These are phyloP conservation scores for Emmelina monodactyla DNA, from an alignment of 2,888 invertebrate species.

Conservation along the genomic window DNA sequence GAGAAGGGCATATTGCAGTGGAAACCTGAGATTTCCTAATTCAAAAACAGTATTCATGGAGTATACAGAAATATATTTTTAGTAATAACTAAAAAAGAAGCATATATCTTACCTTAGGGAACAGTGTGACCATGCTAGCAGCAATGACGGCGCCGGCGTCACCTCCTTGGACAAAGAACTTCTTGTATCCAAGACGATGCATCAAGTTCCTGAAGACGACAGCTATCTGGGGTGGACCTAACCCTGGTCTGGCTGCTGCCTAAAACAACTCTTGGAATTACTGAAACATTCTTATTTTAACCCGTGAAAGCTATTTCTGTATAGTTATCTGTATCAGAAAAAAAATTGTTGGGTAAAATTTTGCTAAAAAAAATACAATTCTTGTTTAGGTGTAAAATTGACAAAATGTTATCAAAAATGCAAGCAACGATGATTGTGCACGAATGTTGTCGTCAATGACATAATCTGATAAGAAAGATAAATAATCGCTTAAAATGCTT, in stretches of 20 bases:
- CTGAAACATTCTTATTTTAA: slow-evolving; percentile 15
- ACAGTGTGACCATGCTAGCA: slow-evolving; percentile 28
- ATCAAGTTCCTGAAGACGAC: slow-evolving; percentile 69
- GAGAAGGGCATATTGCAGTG: slow-evolving; percentile 69
- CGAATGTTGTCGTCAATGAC: no score
- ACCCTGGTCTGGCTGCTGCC: slow-evolving; percentile 63
- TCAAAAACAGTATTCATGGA: background rate
- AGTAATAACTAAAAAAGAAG: background rate
- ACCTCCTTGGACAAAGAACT: slow-evolving; percentile 64
- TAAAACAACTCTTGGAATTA: no score
- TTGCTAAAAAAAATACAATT: no score
- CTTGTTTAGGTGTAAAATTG: no score
- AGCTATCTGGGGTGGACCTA: slow-evolving; percentile 50
- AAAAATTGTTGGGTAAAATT: no score
- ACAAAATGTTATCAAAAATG: no score
- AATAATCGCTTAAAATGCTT: no score
- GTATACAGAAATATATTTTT: background rate
- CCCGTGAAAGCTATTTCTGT: no score
- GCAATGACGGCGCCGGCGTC: slow-evolving; percentile 38
- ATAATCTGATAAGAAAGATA: no score
- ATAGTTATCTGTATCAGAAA: no score
- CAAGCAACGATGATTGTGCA: no score
- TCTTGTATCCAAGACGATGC: slow-evolving; percentile 64
- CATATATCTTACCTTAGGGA: slow-evolving; percentile 30
- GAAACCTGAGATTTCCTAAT: slow-evolving; percentile 40